Evolutionary conservation across 1,140 invertebrate species (phyloP), one percentile per base, ranked within the genome.

Genomic region (Magallana gigas): DNA sequence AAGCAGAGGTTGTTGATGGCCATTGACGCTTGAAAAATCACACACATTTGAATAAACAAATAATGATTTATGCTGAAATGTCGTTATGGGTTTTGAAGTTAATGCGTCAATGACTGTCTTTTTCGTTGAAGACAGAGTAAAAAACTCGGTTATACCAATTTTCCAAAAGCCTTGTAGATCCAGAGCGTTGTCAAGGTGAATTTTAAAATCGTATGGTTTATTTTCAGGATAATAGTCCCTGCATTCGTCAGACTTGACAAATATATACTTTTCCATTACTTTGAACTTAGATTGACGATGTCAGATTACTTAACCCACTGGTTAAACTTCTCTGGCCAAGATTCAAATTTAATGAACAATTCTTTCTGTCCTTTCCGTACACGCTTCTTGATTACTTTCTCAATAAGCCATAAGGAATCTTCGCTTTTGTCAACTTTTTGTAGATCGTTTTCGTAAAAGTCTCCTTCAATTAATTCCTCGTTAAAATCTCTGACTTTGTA

Each of bases 401-500:
- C 85, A 1, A 85, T 23, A 6, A 85, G 29, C 85, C 85, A 85
- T 4, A 85, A 57, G 59, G 64, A 57, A 23, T 85, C 68, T 59
- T 85, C 68, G 18, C 80, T 56, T 81, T 85, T 85, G 16, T 58
- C 56, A 8, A 85, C 85, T 80, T n/a, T 36, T 18, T 85, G 85
- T 23, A 85, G 36, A 16, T 85, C 68, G n/a, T 29, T 80, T 14
- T 84, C 56, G 36, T 87, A 84, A 84, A 87, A 87, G 36, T 80
- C 84, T 6, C 87, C 87, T 14, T 71, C 82, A 23, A 87, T 87
- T 3, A 23, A 12, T 12, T 87, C 83, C 12, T 81, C 23, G 11
- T 76, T 36, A 80, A 87, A 87, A 48, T 87, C 87, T 16, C 59
- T 60, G 3, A 87, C 56, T 80, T 87, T 84, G 57, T 84, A 87